phyloP scores from a whole-genome alignment of 37 sponge, comb jelly and placozoan species.

The Ephydatia muelleri region DNA sequence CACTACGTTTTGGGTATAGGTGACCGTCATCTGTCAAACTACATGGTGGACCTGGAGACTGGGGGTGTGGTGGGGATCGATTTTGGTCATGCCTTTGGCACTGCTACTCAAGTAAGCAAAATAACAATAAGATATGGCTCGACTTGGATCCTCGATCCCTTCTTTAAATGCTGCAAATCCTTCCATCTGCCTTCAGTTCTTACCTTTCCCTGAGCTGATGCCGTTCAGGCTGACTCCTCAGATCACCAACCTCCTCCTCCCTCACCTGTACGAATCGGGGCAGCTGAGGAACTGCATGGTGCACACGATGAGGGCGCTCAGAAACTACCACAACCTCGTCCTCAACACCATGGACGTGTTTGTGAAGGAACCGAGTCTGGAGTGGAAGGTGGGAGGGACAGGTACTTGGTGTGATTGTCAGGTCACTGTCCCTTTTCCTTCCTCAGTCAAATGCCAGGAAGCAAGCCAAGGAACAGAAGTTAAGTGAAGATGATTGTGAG shows the following conservation, averaged over 20 bases:
- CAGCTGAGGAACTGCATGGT: conserved; percentile 93
- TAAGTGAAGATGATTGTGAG: conserved; percentile 30
- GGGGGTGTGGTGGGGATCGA: conserved; percentile 96
- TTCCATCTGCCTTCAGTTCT: conserved; percentile 65
- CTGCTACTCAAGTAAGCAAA: conserved; percentile 92
- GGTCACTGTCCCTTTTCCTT: neutral
- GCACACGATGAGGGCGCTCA: conserved; percentile 88
- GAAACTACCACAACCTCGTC: conserved; percentile 68
- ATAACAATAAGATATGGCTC: neutral
- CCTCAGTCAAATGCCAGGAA: conserved; percentile 66
- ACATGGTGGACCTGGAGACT: conserved; percentile 83
- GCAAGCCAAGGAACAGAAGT: conserved; percentile 62
- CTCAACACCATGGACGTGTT: conserved; percentile 97
- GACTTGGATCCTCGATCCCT: neutral
- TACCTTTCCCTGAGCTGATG: conserved; percentile 96
- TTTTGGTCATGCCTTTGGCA: conserved; percentile 99
- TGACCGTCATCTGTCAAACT: conserved; percentile 97
- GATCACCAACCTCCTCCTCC: conserved; percentile 79
- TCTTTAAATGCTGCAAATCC: neutral
- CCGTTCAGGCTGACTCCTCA: conserved; percentile 96
- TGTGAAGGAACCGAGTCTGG: conserved; percentile 97
- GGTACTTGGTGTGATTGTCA: neutral
- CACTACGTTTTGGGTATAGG: conserved; percentile 98
- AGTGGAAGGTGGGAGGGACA: conserved; percentile 81
- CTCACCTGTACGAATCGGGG: conserved; percentile 74